Conservation (phyloP, 2,888 invertebrate genomes). For the Meganola albula region DNA sequence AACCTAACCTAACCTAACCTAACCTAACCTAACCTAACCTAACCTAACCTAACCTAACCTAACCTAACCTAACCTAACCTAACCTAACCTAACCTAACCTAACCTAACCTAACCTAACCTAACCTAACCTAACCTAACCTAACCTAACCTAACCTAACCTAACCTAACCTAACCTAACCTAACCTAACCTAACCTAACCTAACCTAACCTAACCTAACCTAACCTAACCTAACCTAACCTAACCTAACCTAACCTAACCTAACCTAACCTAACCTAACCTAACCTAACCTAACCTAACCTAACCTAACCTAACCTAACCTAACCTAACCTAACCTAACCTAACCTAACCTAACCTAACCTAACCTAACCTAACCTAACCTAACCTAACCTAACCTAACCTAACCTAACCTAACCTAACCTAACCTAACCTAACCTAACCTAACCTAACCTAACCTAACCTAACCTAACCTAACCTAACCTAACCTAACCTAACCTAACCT, state of each 20-base stretch:
- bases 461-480: constrained; percentile 9
- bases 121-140: constrained; percentile 19
- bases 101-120: constrained; percentile 17
- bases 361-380: constrained; percentile 12
- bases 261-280: constrained; percentile 13
- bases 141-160: constrained; percentile 18
- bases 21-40: constrained; percentile 20
- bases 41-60: constrained; percentile 21
- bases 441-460: constrained; percentile 10
- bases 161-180: constrained; percentile 23
- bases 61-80: constrained; percentile 21
- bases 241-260: constrained; percentile 16
- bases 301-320: constrained; percentile 13
- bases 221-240: constrained; percentile 17
- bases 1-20: constrained; percentile 24
- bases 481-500: constrained; percentile 8
- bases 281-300: constrained; percentile 12
- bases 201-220: constrained; percentile 19
- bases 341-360: constrained; percentile 12
- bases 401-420: constrained; percentile 9
- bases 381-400: constrained; percentile 8
- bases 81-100: constrained; percentile 20
- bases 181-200: constrained; percentile 20
- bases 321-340: constrained; percentile 12
- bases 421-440: constrained; percentile 13